Evolutionary conservation across 1,140 invertebrate species (phyloP).

Genomic region (Cryptotermes secundus): DNA sequence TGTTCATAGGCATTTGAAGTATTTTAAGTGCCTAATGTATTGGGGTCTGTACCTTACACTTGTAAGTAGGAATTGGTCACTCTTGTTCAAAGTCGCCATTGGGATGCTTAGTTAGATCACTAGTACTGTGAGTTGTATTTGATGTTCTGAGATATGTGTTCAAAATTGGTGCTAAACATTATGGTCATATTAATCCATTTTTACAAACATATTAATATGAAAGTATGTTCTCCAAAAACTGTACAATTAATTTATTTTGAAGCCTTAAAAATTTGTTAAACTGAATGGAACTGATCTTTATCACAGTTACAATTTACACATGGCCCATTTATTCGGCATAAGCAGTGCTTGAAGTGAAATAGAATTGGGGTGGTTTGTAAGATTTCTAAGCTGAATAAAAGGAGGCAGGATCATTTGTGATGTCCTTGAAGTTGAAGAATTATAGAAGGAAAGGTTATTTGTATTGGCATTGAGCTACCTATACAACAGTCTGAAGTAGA

Average conservation of each 20-base stretch:
- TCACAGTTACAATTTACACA: too few relatives aligned
- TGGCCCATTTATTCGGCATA: too few relatives aligned
- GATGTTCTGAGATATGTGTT: not conserved
- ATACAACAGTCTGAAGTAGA: too few relatives aligned
- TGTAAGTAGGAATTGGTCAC: not conserved
- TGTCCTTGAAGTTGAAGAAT: too few relatives aligned
- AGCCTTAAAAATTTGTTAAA: too few relatives aligned
- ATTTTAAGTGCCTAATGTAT: not conserved
- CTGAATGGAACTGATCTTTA: too few relatives aligned
- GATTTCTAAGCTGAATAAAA: not conserved
- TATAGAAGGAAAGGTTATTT: too few relatives aligned
- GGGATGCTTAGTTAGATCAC: not conserved
- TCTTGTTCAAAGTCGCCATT: not conserved
- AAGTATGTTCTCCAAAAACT: not conserved
- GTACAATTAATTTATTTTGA: too few relatives aligned
- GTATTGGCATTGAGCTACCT: too few relatives aligned
- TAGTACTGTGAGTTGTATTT: not conserved
- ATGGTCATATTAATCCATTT: conserved; percentile 7
- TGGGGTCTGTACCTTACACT: not conserved
- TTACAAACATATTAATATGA: conserved; percentile 12
- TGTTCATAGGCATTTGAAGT: not conserved
- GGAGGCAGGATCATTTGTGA: too few relatives aligned
- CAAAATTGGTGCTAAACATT: not conserved
- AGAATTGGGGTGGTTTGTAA: too few relatives aligned
- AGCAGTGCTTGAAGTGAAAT: too few relatives aligned